phyloP scores from a whole-genome alignment of 1,140 invertebrate species.

The Pteromalus puparum region DNA sequence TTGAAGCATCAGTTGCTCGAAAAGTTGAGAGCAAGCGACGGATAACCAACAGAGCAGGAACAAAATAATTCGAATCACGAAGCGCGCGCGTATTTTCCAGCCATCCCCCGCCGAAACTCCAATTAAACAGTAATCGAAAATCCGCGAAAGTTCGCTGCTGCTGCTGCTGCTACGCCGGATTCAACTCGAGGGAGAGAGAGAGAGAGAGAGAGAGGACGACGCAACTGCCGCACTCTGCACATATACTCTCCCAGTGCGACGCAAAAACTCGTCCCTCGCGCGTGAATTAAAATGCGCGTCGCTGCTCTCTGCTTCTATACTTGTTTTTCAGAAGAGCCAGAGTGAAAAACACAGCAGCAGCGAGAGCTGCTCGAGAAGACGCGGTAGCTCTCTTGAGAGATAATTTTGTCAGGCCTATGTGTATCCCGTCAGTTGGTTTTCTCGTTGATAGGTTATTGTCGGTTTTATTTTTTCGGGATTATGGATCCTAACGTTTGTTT shows the following conservation, averaged over 20 bases:
- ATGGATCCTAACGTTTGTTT: no score
- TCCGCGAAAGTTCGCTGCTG: neutral
- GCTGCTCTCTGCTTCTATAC: neutral
- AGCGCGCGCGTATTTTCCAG: neutral
- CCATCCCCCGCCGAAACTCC: neutral
- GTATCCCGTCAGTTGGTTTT: no score
- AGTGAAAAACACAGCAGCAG: neutral
- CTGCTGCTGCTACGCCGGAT: neutral
- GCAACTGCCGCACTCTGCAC: neutral
- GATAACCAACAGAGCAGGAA: neutral
- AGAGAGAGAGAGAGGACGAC: neutral
- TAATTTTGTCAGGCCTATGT: neutral
- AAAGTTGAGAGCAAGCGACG: neutral
- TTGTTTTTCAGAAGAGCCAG: neutral
- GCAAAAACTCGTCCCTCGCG: neutral
- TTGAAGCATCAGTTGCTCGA: neutral
- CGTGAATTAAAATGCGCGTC: neutral
- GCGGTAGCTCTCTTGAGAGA: neutral
- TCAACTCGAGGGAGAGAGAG: neutral
- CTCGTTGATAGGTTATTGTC: no score
- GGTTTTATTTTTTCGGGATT: no score
- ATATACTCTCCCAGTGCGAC: neutral
- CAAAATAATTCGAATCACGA: constrained; percentile 1
- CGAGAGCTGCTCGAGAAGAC: neutral
- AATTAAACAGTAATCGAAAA: constrained; percentile 5